Evolutionary conservation across 2,113 vertebrate genomes (phyloP).

Genomic region (Xiphophorus couchianus): DNA sequence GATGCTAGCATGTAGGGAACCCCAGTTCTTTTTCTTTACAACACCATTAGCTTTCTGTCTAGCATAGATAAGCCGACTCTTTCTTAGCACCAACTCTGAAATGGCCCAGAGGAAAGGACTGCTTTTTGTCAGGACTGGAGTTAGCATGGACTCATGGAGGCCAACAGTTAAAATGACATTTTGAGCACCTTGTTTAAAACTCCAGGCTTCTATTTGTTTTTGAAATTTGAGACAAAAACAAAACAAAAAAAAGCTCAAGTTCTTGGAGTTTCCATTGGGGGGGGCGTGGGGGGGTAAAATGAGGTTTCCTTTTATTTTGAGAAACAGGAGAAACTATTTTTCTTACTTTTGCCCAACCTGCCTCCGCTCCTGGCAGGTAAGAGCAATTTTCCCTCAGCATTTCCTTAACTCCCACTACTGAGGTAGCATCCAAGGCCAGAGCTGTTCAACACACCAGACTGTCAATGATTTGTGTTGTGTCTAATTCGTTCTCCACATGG

Average conservation of each 20-base stretch:
- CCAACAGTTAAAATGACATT: too few species aligned
- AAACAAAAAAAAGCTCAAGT: background rate
- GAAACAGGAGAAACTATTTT: conserved; percentile 31
- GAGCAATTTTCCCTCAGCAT: conserved; percentile 45
- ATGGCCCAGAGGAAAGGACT: too few species aligned
- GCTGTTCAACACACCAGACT: conserved; percentile 53
- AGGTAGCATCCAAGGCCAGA: conserved; percentile 65
- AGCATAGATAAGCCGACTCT: too few species aligned
- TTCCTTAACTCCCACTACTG: conserved; percentile 64
- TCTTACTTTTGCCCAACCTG: conserved; percentile 21
- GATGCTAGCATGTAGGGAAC: too few species aligned
- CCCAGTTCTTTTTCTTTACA: too few species aligned
- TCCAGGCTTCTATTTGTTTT: too few species aligned
- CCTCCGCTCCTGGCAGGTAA: conserved; percentile 46
- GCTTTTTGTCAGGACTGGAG: too few species aligned
- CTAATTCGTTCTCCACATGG: conserved; percentile 78
- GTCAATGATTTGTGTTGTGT: conserved; percentile 71
- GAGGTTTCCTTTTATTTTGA: conserved; percentile 14
- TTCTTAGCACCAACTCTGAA: too few species aligned
- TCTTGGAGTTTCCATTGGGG: background rate
- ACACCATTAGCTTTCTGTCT: too few species aligned
- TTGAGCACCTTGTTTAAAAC: too few species aligned
- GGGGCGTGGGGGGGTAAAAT: background rate
- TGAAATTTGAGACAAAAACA: too few species aligned
- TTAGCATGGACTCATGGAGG: too few species aligned